A percentile compares a stretch with the other conserved stretches of the same genome.
These are phyloP conservation scores for Orchestes rusci DNA, from an alignment of 2,888 invertebrate genomes.

Conservation along the genomic window DNA sequence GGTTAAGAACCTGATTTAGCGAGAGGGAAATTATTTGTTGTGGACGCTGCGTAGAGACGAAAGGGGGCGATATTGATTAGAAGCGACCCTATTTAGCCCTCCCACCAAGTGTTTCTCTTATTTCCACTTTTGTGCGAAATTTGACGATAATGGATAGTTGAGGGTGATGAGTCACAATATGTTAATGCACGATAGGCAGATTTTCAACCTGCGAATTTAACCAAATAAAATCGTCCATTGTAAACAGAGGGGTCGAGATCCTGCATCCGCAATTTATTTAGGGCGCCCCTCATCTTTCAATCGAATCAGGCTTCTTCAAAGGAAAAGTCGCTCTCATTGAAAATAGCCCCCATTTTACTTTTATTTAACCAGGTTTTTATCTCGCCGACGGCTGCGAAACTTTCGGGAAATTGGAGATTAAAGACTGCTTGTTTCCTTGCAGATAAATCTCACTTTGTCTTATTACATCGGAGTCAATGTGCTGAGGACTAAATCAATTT, in stretches of 20 bases:
- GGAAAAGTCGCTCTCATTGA: constrained; percentile 32
- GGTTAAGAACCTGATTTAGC: constrained; percentile 23
- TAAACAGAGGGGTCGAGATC: constrained; percentile 15
- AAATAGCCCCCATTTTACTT: constrained; percentile 42
- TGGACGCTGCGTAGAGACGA: constrained; percentile 25
- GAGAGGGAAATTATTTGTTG: constrained; percentile 23
- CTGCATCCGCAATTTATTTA: constrained; percentile 45
- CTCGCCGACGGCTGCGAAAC: too few species aligned
- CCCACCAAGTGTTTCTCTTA: constrained; percentile 12
- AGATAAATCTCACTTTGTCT: not conserved
- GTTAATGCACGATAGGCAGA: too few species aligned
- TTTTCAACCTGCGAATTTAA: constrained; percentile 22
- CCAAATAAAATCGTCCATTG: constrained; percentile 22
- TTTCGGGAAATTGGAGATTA: constrained; percentile 38
- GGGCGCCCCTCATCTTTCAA: constrained; percentile 40
- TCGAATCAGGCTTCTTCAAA: constrained; percentile 45
- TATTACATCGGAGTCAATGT: too few species aligned
- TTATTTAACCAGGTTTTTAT: constrained; percentile 43
- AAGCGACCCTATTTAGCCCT: constrained; percentile 44
- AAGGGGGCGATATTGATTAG: constrained; percentile 42
- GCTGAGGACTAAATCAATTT: too few species aligned
- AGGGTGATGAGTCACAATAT: too few species aligned
- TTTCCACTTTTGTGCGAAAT: too few species aligned
- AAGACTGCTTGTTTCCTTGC: constrained; percentile 25
- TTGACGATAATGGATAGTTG: too few species aligned